Evolutionary conservation across 1,140 invertebrate species (phyloP).

Genomic region (Tetranychus urticae): DNA sequence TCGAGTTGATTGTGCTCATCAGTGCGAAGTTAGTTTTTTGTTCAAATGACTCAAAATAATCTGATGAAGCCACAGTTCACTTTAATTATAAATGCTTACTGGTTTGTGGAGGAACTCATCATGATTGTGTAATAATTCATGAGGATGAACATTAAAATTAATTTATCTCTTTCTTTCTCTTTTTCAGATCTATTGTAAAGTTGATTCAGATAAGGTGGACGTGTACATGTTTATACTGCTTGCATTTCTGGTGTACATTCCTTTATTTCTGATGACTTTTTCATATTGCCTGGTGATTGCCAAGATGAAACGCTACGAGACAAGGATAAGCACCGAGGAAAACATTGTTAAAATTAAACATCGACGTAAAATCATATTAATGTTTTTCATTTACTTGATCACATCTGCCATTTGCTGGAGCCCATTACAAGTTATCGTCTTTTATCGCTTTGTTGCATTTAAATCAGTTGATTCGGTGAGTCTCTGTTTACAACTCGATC

Average conservation of each 20-base stretch:
- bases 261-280: conserved; percentile 36
- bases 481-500: too few species aligned
- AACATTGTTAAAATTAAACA: conserved; percentile 30
- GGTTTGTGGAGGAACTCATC: too few species aligned
- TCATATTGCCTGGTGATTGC: conserved; percentile 36
- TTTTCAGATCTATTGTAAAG: conserved; percentile 37
- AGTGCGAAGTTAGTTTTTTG: too few species aligned
- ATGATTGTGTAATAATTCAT: too few species aligned
- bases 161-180: too few species aligned
- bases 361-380: conserved; percentile 34
- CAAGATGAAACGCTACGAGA: conserved; percentile 32
- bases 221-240: conserved; percentile 46
- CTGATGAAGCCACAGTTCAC: not conserved
- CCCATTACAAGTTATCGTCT: conserved; percentile 26
- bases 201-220: conserved; percentile 29
- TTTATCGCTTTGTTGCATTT: conserved; percentile 4
- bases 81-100: too few species aligned
- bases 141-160: too few species aligned
- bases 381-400: conserved; percentile 39
- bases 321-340: conserved; percentile 23
- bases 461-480: not conserved
- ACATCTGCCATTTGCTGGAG: conserved; percentile 36
- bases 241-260: conserved; percentile 40
- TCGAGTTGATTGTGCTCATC: too few species aligned
- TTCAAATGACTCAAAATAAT: too few species aligned